phyloP scores from a whole-genome alignment of 2,797 vertebrate species.

The Choloepus didactylus region DNA sequence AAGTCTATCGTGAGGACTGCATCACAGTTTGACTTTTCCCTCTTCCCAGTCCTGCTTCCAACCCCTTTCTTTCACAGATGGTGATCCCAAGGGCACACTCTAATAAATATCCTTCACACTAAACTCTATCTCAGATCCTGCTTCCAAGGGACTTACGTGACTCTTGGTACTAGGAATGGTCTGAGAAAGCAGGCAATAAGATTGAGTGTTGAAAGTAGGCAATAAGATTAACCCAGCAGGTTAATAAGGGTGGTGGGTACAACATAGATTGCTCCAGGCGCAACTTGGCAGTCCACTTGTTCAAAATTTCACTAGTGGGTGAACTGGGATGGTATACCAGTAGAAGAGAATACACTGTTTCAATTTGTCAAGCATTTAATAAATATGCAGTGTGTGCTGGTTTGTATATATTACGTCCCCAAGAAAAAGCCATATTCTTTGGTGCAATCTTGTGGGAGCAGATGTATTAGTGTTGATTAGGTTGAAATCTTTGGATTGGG shows the following conservation, averaged over 20 bases:
- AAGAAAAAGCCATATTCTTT: too few relatives aligned
- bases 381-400: too few relatives aligned
- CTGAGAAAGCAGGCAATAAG: not conserved
- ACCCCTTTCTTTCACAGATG: not conserved
- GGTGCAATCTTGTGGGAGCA: too few relatives aligned
- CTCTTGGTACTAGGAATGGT: not conserved
- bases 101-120: not conserved
- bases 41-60: not conserved
- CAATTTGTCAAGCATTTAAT: not conserved
- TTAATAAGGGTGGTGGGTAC: not conserved
- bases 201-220: not conserved
- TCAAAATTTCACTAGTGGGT: not conserved
- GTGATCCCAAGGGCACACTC: not conserved
- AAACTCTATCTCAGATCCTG: too few relatives aligned
- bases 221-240: not conserved
- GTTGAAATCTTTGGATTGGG: too few relatives aligned
- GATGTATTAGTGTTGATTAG: too few relatives aligned
- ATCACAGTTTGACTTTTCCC: not conserved
- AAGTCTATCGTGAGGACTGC: not conserved
- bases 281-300: not conserved
- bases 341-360: not conserved
- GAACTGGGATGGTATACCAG: not conserved
- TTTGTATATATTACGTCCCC: too few relatives aligned
- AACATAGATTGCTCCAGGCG: not conserved
- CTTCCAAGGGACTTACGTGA: not conserved